A percentile compares a stretch with the other conserved stretches of the same genome.
These are phyloP conservation scores for Deroptyus accipitrinus DNA, from an alignment of 2,113 vertebrate species.

Conservation along the genomic window DNA sequence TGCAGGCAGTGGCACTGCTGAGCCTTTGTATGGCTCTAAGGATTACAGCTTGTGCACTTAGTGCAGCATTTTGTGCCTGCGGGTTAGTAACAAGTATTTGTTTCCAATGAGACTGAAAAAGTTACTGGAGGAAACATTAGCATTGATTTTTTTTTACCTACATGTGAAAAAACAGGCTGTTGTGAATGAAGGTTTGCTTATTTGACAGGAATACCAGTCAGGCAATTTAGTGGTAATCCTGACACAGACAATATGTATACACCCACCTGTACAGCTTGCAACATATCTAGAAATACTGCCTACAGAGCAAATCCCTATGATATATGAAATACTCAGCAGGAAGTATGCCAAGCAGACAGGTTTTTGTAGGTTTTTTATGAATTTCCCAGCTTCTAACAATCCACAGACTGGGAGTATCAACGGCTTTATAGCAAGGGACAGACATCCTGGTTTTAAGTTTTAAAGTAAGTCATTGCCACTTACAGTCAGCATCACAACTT, in stretches of 20 bases:
- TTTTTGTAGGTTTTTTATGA: background rate
- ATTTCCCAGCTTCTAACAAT: background rate
- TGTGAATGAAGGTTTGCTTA: background rate
- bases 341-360: background rate
- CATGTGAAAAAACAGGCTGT: background rate
- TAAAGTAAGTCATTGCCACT: background rate
- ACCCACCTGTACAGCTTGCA: constrained; percentile 11
- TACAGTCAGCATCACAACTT: background rate
- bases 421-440: background rate
- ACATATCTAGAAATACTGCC: background rate
- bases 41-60: background rate
- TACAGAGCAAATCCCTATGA: background rate
- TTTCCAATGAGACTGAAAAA: background rate
- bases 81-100: background rate
- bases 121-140: background rate
- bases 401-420: background rate
- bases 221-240: background rate
- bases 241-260: background rate
- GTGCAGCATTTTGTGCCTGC: background rate
- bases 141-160: background rate
- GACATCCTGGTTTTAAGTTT: background rate
- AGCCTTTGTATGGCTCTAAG: background rate
- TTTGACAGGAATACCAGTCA: background rate
- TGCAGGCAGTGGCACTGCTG: constrained; percentile 46
- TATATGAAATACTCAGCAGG: background rate